Percentiles rank a stretch among this genome's conserved stretches.
Evolutionary conservation across 2,113 vertebrate genomes (phyloP).

Genomic region (Engraulis encrasicolus): DNA sequence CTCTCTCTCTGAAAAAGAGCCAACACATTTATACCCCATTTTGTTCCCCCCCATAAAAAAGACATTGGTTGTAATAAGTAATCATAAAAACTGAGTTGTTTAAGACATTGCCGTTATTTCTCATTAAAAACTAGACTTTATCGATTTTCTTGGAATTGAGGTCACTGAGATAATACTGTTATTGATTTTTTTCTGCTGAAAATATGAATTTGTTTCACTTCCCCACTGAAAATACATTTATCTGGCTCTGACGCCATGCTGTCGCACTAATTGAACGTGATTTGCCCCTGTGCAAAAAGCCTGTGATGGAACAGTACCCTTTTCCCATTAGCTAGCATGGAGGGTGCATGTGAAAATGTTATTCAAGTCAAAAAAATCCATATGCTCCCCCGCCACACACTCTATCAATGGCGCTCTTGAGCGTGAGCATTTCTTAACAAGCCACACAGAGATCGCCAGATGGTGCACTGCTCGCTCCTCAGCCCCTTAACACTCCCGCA

Average conservation of each 20-base stretch:
- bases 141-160: constrained; percentile 53
- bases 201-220: constrained; percentile 45
- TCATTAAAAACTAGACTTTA: constrained; percentile 51
- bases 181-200: constrained; percentile 53
- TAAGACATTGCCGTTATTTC: constrained; percentile 60
- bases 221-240: not conserved
- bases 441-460: not conserved
- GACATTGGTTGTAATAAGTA: constrained; percentile 38
- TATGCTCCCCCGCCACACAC: not conserved
- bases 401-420: not conserved
- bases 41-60: not conserved
- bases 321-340: not conserved
- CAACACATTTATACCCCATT: not conserved
- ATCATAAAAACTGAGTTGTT: constrained; percentile 60
- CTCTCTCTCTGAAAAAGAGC: not conserved
- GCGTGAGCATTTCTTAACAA: not conserved
- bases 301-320: not conserved
- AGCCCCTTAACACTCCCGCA: constrained; percentile 28
- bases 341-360: constrained; percentile 24
- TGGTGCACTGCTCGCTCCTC: constrained; percentile 29
- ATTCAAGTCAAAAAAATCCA: constrained; percentile 25
- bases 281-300: constrained; percentile 11
- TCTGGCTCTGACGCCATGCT: not conserved
- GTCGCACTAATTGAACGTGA: constrained; percentile 8
- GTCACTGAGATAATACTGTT: constrained; percentile 44